These are phyloP conservation scores for Fragum sueziense DNA, from an alignment of 2,888 invertebrate species.

Conservation along the genomic window DNA sequence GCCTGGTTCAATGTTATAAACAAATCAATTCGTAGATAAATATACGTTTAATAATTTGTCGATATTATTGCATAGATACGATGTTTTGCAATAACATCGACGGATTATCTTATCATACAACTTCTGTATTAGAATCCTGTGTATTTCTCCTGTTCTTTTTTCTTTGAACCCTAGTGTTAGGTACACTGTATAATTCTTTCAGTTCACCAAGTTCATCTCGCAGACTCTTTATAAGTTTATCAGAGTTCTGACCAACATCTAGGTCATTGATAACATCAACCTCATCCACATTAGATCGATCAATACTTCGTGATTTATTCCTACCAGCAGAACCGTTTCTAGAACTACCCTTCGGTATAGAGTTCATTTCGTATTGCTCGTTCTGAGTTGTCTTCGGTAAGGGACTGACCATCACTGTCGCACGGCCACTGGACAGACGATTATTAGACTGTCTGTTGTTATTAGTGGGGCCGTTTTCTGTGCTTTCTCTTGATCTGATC, in stretches of 20 bases:
- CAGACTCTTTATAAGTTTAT: conserved; percentile 40
- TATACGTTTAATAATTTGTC: too few species aligned
- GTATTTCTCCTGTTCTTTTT: not conserved
- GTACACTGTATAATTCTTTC: conserved; percentile 16
- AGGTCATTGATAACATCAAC: conserved; percentile 32
- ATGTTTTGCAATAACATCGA: too few species aligned
- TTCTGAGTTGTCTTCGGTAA: not conserved
- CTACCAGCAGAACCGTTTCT: conserved; percentile 19
- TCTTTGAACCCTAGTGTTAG: not conserved
- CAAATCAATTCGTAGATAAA: too few species aligned
- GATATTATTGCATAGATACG: too few species aligned
- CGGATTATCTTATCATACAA: too few species aligned
- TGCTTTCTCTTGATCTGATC: conserved; percentile 40
- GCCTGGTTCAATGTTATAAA: too few species aligned
- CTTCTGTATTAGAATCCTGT: not conserved
- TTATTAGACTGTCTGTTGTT: not conserved
- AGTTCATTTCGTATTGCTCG: conserved; percentile 20
- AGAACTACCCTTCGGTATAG: conserved; percentile 2
- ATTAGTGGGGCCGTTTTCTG: not conserved
- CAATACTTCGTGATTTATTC: conserved; percentile 15
- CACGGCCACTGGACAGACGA: not conserved
- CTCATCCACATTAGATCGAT: conserved; percentile 26
- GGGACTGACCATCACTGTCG: not conserved
- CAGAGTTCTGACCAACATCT: conserved; percentile 26
- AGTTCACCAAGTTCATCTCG: conserved; percentile 40